Evolutionary conservation across 2,888 invertebrate genomes (phyloP).

Genomic region (Linnaemya vulpina): DNA sequence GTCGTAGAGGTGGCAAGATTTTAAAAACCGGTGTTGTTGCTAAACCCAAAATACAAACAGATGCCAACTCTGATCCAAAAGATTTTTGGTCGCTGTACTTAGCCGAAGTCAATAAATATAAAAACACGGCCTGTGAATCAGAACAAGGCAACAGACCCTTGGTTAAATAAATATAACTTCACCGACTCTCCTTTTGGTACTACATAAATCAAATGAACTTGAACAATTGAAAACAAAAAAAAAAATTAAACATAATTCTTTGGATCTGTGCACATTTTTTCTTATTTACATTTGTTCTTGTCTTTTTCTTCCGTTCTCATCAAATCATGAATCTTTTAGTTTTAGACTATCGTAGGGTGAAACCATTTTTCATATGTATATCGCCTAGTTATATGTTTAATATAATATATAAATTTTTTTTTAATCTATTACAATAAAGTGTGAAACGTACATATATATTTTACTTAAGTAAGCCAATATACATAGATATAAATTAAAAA

Average conservation of each 20-base stretch:
- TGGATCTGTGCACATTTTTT: constrained; percentile 65
- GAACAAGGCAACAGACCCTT: constrained; percentile 95
- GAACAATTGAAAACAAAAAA: constrained; percentile 29
- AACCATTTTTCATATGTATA: constrained; percentile 36
- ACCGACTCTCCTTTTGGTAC: not conserved
- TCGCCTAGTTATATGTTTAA: not conserved
- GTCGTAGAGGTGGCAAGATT: constrained; percentile 92
- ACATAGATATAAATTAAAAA: not conserved
- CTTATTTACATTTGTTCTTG: constrained; percentile 19
- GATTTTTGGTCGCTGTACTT: constrained; percentile 97
- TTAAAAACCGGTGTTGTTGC: constrained; percentile 95
- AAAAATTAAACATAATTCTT: constrained; percentile 9
- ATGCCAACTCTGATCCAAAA: constrained; percentile 85
- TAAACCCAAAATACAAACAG: constrained; percentile 88
- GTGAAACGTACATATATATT: not conserved
- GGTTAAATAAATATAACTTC: constrained; percentile 88
- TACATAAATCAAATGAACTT: constrained; percentile 57
- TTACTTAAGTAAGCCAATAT: not conserved
- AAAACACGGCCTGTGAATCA: constrained; percentile 95
- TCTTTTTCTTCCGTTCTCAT: constrained; percentile 21
- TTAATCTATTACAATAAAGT: not conserved
- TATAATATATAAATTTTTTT: not conserved
- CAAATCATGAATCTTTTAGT: constrained; percentile 32
- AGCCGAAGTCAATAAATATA: constrained; percentile 96
- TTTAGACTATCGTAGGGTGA: constrained; percentile 35